These are phyloP conservation scores for Dromiciops gliroides DNA, from an alignment of 2,113 vertebrate genomes.

Conservation along the genomic window DNA sequence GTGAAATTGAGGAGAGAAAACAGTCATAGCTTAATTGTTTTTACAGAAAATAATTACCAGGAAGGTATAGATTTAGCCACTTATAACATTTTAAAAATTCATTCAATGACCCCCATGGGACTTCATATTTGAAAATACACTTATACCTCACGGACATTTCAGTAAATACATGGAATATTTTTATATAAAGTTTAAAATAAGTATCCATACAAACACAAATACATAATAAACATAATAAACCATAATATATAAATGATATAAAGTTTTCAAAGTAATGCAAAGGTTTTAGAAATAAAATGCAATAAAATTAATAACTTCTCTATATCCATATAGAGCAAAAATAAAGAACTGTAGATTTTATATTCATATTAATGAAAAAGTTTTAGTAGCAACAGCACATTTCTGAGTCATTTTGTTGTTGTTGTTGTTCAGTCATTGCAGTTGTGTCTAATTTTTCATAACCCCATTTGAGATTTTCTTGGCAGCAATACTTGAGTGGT, in stretches of 20 bases:
- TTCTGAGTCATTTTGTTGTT: background rate
- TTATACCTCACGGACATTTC: slow-evolving; percentile 60
- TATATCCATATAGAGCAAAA: background rate
- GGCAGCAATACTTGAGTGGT: background rate
- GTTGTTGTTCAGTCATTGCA: background rate
- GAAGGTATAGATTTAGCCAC: background rate
- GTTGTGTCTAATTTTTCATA: background rate
- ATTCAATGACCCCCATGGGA: background rate
- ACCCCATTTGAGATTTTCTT: background rate
- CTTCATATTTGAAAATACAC: slow-evolving; percentile 69
- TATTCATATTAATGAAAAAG: slow-evolving; percentile 24
- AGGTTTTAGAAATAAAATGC: background rate
- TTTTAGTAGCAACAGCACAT: background rate
- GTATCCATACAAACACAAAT: background rate
- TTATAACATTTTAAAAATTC: background rate
- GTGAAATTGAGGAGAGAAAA: background rate
- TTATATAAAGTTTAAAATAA: background rate
- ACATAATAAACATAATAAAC: background rate
- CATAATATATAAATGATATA: background rate
- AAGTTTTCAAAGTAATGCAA: background rate
- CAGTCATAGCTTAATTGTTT: slow-evolving; percentile 2
- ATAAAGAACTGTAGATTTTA: background rate
- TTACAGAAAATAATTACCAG: slow-evolving; percentile 76
- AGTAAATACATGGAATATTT: slow-evolving; percentile 31
- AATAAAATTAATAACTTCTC: slow-evolving; percentile 12